Evolutionary conservation across 2,113 vertebrate genomes (phyloP).

Genomic region (Zeus faber): DNA sequence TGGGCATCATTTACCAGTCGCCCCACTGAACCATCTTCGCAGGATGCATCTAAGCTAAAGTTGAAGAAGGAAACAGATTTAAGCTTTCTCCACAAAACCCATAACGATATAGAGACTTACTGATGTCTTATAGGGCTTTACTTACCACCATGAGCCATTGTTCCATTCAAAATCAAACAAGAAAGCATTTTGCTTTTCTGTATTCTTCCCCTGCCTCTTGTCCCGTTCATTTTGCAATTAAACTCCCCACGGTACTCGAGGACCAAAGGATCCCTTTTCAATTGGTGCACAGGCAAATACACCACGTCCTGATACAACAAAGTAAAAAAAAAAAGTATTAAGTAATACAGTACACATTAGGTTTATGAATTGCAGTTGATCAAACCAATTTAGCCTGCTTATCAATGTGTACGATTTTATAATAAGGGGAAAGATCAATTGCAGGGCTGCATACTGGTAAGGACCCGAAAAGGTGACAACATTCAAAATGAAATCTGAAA

Average conservation of each 20-base stretch:
- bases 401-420: too few species aligned
- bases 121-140: background rate
- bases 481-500: too few species aligned
- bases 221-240: background rate
- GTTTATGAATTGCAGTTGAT: background rate
- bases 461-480: too few species aligned
- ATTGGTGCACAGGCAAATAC: conserved; percentile 3
- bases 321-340: background rate
- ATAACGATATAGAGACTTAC: background rate
- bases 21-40: background rate
- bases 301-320: conserved; percentile 1
- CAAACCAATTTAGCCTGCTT: too few species aligned
- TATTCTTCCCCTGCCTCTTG: conserved; percentile 3
- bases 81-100: background rate
- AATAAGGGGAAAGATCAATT: background rate
- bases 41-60: background rate
- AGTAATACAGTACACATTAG: background rate
- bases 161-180: conserved; percentile 11
- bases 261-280: conserved; percentile 4
- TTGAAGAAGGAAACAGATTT: background rate
- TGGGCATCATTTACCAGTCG: background rate
- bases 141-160: background rate
- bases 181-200: background rate
- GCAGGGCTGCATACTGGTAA: background rate
- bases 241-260: too few species aligned